Base-by-base conservation (phyloP, 2,888 invertebrate genomes). In the Flabesymbios commensalis region DNA sequence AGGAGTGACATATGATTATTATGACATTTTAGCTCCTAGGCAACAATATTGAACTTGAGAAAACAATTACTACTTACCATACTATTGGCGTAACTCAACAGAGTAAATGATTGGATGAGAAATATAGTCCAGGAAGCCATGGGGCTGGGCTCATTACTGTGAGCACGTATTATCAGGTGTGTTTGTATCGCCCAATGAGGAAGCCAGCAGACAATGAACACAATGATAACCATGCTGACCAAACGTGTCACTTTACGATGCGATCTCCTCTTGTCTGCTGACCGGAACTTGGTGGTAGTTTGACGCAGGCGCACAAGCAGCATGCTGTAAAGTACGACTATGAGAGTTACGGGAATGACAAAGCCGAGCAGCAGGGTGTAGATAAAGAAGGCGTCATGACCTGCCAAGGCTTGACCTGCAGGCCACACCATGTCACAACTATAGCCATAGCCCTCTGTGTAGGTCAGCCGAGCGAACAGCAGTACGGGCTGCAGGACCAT, bases 71-170 rank as follows among this genome's bases (percentile, higher is more conserved):
- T n/a, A n/a, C n/a, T 70, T 52, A 47, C 31, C 49, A 49, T 49
- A 56, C 66, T 62, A 53, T 69, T 69, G 29, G 69, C 66, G 53
- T 69, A 69, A 32, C 57, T 61, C 28, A 69, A 62, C n/a, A 69
- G 29, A n/a, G 64, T 69, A 49, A 67, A 64, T 2, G 61, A 51
- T 42, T 66, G 57, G 52, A 61, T 64, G 32, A 64, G 39, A 57
- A 52, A 42, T 31, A 68, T 22, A 41, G 54, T n/a, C n/a, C n/a
- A n/a, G n/a, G n/a, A n/a, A n/a, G n/a, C n/a, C n/a, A n/a, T n/a
- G n/a, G n/a, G n/a, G n/a, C n/a, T n/a, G n/a, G n/a, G n/a, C n/a
- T n/a, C n/a, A n/a, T n/a, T n/a, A n/a, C n/a, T n/a, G n/a, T n/a
- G n/a, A n/a, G n/a, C n/a, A n/a, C n/a, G n/a, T n/a, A n/a, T n/a